A percentile compares a stretch with the other conserved stretches of the same genome.
Evolutionary conservation across 2,797 vertebrate genomes (phyloP).

Genomic region (Brachyalestes nurse): DNA sequence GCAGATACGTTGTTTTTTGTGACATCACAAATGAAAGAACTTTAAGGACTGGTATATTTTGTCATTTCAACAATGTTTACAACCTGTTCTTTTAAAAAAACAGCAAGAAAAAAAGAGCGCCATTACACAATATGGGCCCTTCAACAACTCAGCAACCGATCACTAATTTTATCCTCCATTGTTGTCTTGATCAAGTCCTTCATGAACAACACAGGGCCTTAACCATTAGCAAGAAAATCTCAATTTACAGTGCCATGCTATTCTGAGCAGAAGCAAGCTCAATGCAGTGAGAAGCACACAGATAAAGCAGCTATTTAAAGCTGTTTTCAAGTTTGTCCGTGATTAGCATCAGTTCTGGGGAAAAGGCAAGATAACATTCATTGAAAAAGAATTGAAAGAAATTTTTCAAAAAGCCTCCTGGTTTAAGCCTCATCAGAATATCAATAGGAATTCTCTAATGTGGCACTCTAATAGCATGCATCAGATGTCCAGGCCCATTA

Average conservation of each 20-base stretch:
- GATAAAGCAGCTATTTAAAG: conserved; percentile 52
- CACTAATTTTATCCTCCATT: neutral
- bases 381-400: conserved; percentile 36
- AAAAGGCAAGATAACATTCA: conserved; percentile 45
- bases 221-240: conserved; percentile 39
- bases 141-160: neutral
- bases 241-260: conserved; percentile 42
- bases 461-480: conserved; percentile 44
- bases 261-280: conserved; percentile 38
- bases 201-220: conserved; percentile 33
- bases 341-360: conserved; percentile 52
- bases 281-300: conserved; percentile 47
- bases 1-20: neutral
- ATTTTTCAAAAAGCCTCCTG: conserved; percentile 30
- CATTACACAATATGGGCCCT: neutral
- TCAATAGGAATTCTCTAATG: conserved; percentile 55
- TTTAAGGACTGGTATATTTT: neutral
- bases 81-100: too few relatives aligned
- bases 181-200: conserved; percentile 30
- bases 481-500: conserved; percentile 32
- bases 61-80: neutral
- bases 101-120: too few relatives aligned
- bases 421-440: conserved; percentile 52
- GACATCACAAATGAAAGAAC: neutral
- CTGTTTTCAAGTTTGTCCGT: conserved; percentile 47